A percentile compares a stretch with the other conserved stretches of the same genome.
phyloP scores from a whole-genome alignment of 2,797 vertebrate genomes.

The Heliangelus exortis region DNA sequence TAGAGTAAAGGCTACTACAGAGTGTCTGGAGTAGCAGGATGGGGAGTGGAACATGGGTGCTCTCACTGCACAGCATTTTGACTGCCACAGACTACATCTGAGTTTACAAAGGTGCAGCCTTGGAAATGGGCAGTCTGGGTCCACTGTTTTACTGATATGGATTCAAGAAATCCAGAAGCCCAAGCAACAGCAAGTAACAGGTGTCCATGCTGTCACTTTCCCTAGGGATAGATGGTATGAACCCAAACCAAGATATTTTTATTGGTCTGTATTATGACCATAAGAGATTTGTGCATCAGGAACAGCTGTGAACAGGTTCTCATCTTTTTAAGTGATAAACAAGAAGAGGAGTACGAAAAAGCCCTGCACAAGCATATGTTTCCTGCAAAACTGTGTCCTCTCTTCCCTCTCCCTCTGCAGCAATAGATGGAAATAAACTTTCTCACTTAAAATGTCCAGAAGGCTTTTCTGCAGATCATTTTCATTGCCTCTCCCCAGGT shows the following conservation, averaged over 20 bases:
- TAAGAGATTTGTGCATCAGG: not conserved
- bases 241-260: not conserved
- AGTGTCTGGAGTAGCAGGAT: not conserved
- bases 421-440: constrained; percentile 6
- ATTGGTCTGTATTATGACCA: not conserved
- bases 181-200: not conserved
- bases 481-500: not conserved
- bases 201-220: not conserved
- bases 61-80: not conserved
- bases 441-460: not conserved
- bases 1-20: not conserved
- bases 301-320: not conserved
- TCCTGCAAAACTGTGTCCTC: not conserved
- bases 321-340: not conserved
- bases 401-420: not conserved
- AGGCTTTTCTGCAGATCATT: not conserved
- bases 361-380: not conserved
- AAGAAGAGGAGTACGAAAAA: not conserved
- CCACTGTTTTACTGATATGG: not conserved
- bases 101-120: not conserved
- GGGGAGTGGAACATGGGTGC: not conserved
- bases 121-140: not conserved
- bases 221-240: not conserved
- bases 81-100: not conserved
- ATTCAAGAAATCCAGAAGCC: not conserved